These are phyloP conservation scores for Sphyrna mokarran DNA, from an alignment of 2,113 vertebrate species.

Conservation along the genomic window DNA sequence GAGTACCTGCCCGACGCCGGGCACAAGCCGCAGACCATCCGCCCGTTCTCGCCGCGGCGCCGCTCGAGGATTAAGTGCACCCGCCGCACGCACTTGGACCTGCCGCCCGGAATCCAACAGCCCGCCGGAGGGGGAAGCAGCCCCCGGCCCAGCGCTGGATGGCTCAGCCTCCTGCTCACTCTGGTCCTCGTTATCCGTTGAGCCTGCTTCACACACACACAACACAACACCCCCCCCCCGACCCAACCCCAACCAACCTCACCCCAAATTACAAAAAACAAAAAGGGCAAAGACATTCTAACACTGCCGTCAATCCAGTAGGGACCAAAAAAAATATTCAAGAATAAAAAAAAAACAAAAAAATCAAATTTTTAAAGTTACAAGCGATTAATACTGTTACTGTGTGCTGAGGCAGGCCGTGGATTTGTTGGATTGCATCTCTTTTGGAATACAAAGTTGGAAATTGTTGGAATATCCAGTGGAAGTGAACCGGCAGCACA, in stretches of 20 bases:
- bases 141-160: not conserved
- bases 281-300: constrained; percentile 46
- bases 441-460: constrained; percentile 29
- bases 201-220: constrained; percentile 52
- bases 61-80: constrained; percentile 61
- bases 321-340: constrained; percentile 55
- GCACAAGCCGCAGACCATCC: constrained; percentile 31
- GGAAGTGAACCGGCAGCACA: not conserved
- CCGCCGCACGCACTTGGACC: constrained; percentile 65
- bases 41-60: constrained; percentile 50
- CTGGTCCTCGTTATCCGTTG: constrained; percentile 64
- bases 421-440: constrained; percentile 21
- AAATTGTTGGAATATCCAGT: not conserved
- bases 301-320: constrained; percentile 57
- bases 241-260: too few species aligned
- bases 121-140: constrained; percentile 53
- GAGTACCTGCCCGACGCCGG: constrained; percentile 60
- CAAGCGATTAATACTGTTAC: not conserved
- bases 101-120: constrained; percentile 86
- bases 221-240: too few species aligned
- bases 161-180: constrained; percentile 56
- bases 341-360: not conserved
- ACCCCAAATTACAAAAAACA: constrained; percentile 55
- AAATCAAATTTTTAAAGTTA: not conserved
- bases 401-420: not conserved